A percentile compares a stretch with the other conserved stretches of the same genome.
These are phyloP conservation scores for Cyclopterus lumpus DNA, from an alignment of 2,797 vertebrate species.

Conservation along the genomic window DNA sequence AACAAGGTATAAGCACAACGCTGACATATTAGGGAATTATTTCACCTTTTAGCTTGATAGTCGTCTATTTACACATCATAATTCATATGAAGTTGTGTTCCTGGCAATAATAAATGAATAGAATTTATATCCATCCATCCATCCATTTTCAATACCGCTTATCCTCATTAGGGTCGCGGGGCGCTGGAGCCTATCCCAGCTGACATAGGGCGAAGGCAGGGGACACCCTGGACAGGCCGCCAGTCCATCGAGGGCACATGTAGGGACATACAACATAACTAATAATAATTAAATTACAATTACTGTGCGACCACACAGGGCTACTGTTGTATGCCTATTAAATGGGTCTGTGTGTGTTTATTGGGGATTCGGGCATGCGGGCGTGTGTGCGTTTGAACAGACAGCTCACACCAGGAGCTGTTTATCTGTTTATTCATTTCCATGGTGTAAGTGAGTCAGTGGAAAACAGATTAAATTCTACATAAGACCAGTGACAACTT, in stretches of 20 bases:
- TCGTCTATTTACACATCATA: neutral
- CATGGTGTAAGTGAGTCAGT: slow-evolving; percentile 43
- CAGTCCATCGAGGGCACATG: too few species aligned
- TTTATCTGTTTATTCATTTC: slow-evolving; percentile 55
- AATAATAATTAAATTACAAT: neutral
- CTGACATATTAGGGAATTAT: neutral
- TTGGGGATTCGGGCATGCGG: neutral
- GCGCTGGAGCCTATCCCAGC: too few species aligned
- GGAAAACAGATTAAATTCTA: slow-evolving; percentile 63
- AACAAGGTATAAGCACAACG: neutral
- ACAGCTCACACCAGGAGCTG: slow-evolving; percentile 25
- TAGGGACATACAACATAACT: too few species aligned
- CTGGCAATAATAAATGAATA: neutral
- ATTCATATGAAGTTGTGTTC: neutral
- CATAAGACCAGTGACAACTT: slow-evolving; percentile 48
- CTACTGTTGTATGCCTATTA: neutral
- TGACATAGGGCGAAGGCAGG: too few species aligned
- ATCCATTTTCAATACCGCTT: too few species aligned
- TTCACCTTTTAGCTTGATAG: neutral
- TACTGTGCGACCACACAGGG: neutral
- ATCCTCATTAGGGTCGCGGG: too few species aligned
- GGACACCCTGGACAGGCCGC: too few species aligned
- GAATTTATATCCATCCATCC: neutral
- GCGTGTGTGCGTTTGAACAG: slow-evolving; percentile 9
- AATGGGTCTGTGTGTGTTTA: neutral